Percentiles rank a stretch among this genome's conserved stretches.
These are phyloP conservation scores for Drosophila ironensis DNA, from an alignment of 1,140 invertebrate genomes.

Conservation along the genomic window DNA sequence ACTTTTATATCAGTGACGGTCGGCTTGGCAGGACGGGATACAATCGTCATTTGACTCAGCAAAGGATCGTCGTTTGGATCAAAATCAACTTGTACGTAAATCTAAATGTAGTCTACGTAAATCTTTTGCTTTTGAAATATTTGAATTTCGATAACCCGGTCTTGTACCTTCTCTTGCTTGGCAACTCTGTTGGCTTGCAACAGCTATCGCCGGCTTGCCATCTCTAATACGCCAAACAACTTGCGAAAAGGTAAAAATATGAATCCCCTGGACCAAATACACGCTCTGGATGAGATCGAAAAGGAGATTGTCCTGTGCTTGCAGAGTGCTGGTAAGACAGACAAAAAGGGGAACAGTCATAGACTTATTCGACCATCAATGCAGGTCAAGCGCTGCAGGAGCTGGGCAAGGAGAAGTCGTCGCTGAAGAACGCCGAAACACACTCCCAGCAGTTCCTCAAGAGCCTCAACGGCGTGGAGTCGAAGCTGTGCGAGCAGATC, in stretches of 20 bases:
- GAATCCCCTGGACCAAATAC: slow-evolving; percentile 93
- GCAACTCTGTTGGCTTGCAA: too few relatives aligned
- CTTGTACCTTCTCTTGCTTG: too few relatives aligned
- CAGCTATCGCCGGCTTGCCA: too few relatives aligned
- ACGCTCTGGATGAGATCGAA: slow-evolving; percentile 94
- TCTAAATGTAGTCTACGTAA: background rate
- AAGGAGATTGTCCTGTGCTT: slow-evolving; percentile 95
- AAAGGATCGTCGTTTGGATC: too few relatives aligned
- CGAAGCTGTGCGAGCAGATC: slow-evolving; percentile 95
- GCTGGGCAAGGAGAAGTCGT: slow-evolving; percentile 96
- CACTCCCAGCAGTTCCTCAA: slow-evolving; percentile 95
- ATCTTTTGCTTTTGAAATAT: too few relatives aligned
- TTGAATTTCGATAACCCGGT: background rate
- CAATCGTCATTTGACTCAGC: too few relatives aligned
- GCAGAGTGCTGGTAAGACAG: slow-evolving; percentile 91
- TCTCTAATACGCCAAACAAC: too few relatives aligned
- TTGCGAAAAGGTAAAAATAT: slow-evolving; percentile 28
- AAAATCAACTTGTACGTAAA: too few relatives aligned
- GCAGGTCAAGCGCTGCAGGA: slow-evolving; percentile 94
- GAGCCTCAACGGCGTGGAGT: slow-evolving; percentile 93
- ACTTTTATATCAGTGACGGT: too few relatives aligned
- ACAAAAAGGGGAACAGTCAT: background rate
- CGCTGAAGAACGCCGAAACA: slow-evolving; percentile 94
- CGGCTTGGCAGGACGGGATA: too few relatives aligned
- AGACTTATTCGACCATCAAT: too few relatives aligned